Percentiles rank a stretch among this genome's conserved stretches.
phyloP scores from a whole-genome alignment of 1,140 invertebrate species.

The Drosophila auraria region DNA sequence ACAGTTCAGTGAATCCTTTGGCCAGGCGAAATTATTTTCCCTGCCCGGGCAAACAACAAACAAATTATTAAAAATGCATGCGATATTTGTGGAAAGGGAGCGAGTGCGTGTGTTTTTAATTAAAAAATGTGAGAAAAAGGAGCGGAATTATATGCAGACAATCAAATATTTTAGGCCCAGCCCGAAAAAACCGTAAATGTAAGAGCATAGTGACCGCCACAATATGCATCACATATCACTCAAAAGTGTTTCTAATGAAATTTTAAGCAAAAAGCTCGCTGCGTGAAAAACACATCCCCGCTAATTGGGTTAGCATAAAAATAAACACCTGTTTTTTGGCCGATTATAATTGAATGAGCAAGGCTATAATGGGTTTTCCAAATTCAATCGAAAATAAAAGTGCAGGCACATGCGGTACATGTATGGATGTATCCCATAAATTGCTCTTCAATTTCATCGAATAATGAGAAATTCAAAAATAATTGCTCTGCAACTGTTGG shows the following conservation, averaged over 20 bases:
- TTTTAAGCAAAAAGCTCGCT: constrained; percentile 1
- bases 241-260: constrained; percentile 14
- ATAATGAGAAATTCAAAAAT: constrained; percentile 42
- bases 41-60: constrained; percentile 70
- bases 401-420: background rate
- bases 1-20: constrained; percentile 78
- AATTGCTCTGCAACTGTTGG: constrained; percentile 21
- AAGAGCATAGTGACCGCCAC: background rate
- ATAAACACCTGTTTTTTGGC: constrained; percentile 1
- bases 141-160: constrained; percentile 44
- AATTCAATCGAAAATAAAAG: constrained; percentile 10
- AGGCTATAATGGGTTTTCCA: background rate
- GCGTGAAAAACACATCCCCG: background rate
- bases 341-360: constrained; percentile 14
- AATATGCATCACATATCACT: background rate
- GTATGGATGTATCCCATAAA: constrained; percentile 17
- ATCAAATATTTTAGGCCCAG: constrained; percentile 26
- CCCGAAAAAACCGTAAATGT: background rate
- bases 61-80: constrained; percentile 81
- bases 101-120: constrained; percentile 62
- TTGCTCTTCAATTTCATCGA: constrained; percentile 22
- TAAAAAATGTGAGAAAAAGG: constrained; percentile 53
- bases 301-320: constrained; percentile 25
- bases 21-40: constrained; percentile 70
- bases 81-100: constrained; percentile 53